phyloP scores from a whole-genome alignment of 2,888 invertebrate species.

The Mimas tiliae region DNA sequence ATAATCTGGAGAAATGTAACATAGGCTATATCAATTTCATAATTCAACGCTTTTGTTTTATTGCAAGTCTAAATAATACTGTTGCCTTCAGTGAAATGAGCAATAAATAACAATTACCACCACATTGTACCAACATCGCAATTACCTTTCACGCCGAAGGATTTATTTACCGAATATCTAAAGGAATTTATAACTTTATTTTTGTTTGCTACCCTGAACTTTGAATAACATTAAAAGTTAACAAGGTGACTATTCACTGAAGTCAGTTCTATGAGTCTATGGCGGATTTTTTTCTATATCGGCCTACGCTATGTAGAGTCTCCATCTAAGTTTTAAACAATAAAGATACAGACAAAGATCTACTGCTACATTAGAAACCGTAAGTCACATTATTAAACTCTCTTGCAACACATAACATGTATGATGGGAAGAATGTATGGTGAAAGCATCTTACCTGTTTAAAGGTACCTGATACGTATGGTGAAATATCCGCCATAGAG shows the following conservation, averaged over 20 bases:
- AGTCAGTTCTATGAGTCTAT: too few species aligned
- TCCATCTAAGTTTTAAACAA: too few species aligned
- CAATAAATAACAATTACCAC: slow-evolving; percentile 58
- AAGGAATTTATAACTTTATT: slow-evolving; percentile 38
- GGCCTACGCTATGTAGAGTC: neutral
- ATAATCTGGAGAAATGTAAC: slow-evolving; percentile 39
- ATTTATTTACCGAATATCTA: slow-evolving; percentile 42
- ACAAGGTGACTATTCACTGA: too few species aligned
- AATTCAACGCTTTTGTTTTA: slow-evolving; percentile 45
- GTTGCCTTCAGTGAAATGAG: slow-evolving; percentile 49
- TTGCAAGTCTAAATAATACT: slow-evolving; percentile 50
- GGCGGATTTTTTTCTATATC: slow-evolving; percentile 1
- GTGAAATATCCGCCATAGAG: too few species aligned
- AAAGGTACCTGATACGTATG: too few species aligned
- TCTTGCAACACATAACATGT: neutral
- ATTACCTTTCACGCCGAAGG: slow-evolving; percentile 45
- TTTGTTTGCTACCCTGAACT: slow-evolving; percentile 21
- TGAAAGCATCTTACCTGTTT: too few species aligned
- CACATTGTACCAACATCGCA: slow-evolving; percentile 44
- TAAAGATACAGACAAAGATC: too few species aligned
- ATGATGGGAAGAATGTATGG: too few species aligned
- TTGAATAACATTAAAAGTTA: too few species aligned
- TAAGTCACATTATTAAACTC: neutral
- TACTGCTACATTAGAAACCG: neutral
- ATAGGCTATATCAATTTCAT: slow-evolving; percentile 44